A percentile compares a stretch with the other conserved stretches of the same genome.
Conservation (phyloP, 1,140 invertebrate species). For the Calliphora vicina region DNA sequence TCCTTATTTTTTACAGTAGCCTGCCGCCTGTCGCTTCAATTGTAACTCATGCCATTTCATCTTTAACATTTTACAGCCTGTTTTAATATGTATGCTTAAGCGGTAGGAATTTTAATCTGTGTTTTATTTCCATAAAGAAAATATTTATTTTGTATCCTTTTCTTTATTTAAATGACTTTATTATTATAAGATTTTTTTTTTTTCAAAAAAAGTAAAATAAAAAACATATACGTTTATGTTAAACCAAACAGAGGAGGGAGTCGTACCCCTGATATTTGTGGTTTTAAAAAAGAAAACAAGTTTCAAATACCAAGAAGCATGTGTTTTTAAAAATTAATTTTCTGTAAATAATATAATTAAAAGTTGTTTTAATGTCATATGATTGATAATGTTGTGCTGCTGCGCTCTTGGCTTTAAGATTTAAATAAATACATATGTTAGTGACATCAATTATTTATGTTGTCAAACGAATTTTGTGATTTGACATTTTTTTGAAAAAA, state of each 20-base stretch:
- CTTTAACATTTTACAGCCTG: neutral
- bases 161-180: constrained; percentile 25
- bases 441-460: neutral
- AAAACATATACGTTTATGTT: neutral
- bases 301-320: constrained; percentile 7
- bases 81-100: neutral
- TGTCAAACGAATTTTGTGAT: neutral
- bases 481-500: neutral
- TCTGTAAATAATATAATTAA: constrained; percentile 7
- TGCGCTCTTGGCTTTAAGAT: neutral
- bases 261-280: neutral
- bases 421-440: neutral
- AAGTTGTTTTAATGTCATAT: constrained; percentile 2
- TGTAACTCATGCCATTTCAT: too few relatives aligned
- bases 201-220: neutral
- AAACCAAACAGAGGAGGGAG: neutral
- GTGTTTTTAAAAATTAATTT: neutral
- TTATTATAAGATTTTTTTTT: neutral
- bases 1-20: too few relatives aligned
- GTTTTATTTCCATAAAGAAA: neutral
- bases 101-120: neutral
- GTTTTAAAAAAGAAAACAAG: neutral
- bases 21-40: too few relatives aligned
- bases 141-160: constrained; percentile 10
- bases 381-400: neutral